Percentiles rank a stretch among this genome's conserved stretches.
phyloP scores from a whole-genome alignment of 1,140 invertebrate genomes.

The Atta cephalotes region DNA sequence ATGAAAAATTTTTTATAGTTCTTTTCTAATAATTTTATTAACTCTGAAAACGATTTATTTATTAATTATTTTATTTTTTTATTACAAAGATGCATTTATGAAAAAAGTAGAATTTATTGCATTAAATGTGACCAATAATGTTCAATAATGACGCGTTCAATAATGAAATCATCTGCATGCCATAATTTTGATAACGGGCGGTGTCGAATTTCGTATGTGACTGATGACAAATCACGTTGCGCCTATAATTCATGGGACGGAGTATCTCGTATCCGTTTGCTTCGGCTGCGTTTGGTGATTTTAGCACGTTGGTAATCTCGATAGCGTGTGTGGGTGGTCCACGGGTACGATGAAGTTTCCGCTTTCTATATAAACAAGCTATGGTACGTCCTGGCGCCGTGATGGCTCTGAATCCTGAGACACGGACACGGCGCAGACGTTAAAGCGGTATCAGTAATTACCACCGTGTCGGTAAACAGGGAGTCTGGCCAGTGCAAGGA shows the following conservation, averaged over 20 bases:
- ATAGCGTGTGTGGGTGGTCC: conserved; percentile 53
- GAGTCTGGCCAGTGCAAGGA: conserved; percentile 54
- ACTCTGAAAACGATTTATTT: background rate
- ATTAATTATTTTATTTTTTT: conserved; percentile 4
- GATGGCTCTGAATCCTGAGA: conserved; percentile 53
- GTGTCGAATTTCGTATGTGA: conserved; percentile 28
- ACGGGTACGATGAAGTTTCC: conserved; percentile 70
- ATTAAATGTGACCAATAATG: background rate
- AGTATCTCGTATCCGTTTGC: conserved; percentile 58
- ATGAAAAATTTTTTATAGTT: background rate
- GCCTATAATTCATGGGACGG: conserved; percentile 58
- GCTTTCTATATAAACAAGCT: conserved; percentile 74
- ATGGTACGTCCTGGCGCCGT: conserved; percentile 63
- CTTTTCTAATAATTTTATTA: background rate
- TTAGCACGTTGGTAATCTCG: conserved; percentile 55
- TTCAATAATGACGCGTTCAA: background rate
- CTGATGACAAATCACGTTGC: conserved; percentile 15
- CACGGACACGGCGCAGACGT: conserved; percentile 73
- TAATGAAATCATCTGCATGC: background rate
- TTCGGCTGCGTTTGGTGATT: conserved; percentile 31
- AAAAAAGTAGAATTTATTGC: background rate
- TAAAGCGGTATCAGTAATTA: conserved; percentile 83
- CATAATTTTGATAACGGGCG: conserved; percentile 39
- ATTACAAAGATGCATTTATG: too few relatives aligned
- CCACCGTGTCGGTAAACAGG: conserved; percentile 80